Percentiles rank a stretch among this genome's conserved stretches.
Conservation (phyloP, 2,797 vertebrate genomes). For the Lagorchestes hirsutus region DNA sequence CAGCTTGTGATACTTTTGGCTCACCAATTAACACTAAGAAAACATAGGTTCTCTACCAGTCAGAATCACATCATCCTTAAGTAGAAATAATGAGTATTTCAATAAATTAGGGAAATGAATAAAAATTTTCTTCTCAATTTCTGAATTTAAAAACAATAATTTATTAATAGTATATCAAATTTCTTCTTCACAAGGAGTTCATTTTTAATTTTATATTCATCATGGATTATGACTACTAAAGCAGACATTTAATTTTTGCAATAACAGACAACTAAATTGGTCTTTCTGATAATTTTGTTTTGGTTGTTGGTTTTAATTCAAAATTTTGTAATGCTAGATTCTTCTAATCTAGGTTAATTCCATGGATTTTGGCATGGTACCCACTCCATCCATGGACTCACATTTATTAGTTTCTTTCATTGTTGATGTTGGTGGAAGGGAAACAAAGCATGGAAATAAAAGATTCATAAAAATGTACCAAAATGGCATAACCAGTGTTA, state of each 20-base stretch:
- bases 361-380: background rate
- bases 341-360: background rate
- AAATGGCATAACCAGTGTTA: background rate
- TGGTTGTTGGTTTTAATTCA: slow-evolving; percentile 44
- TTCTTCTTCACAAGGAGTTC: slow-evolving; percentile 37
- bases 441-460: background rate
- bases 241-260: slow-evolving; percentile 38
- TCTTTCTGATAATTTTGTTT: background rate
- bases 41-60: background rate
- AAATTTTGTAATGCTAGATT: background rate
- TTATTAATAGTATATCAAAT: slow-evolving; percentile 65
- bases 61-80: too few species aligned
- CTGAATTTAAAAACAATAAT: slow-evolving; percentile 55
- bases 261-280: background rate
- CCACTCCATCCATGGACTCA: background rate
- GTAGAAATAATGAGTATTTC: background rate
- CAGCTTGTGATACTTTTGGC: background rate
- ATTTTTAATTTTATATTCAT: slow-evolving; percentile 61
- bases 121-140: slow-evolving; percentile 55
- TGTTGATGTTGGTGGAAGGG: background rate
- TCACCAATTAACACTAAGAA: background rate
- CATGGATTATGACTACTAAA: slow-evolving; percentile 45
- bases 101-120: slow-evolving; percentile 71
- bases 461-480: background rate
- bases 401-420: background rate